phyloP scores from a whole-genome alignment of 2,113 vertebrate species.

The Hypocryptadius cinnamomeus region DNA sequence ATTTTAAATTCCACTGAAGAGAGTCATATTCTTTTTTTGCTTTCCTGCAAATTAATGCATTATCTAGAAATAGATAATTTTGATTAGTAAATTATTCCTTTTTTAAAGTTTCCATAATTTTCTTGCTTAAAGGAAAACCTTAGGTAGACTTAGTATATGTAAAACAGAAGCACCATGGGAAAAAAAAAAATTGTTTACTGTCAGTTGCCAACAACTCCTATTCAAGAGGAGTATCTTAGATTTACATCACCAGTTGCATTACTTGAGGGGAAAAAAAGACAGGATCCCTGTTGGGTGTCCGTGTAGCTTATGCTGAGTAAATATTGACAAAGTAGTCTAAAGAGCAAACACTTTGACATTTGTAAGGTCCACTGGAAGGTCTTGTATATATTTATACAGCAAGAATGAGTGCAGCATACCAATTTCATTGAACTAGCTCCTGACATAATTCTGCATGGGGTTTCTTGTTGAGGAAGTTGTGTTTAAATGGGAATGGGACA shows the following conservation, averaged over 20 bases:
- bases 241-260: conserved; percentile 29
- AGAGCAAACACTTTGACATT: conserved; percentile 83
- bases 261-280: conserved; percentile 23
- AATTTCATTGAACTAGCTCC: conserved; percentile 59
- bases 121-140: background rate
- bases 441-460: conserved; percentile 40
- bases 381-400: conserved; percentile 80
- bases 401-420: conserved; percentile 66
- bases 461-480: background rate
- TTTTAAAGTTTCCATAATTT: background rate
- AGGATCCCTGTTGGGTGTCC: conserved; percentile 62
- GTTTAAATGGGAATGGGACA: background rate
- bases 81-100: background rate
- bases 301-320: conserved; percentile 70
- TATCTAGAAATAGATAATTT: background rate
- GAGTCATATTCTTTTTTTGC: background rate
- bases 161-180: background rate
- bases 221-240: background rate
- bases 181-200: background rate
- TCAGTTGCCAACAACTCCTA: background rate
- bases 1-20: background rate
- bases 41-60: background rate
- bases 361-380: conserved; percentile 80
- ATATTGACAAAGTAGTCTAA: conserved; percentile 81
- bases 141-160: background rate